phyloP scores from a whole-genome alignment of 2,113 vertebrate genomes.

The Misgurnus mizolepis region DNA sequence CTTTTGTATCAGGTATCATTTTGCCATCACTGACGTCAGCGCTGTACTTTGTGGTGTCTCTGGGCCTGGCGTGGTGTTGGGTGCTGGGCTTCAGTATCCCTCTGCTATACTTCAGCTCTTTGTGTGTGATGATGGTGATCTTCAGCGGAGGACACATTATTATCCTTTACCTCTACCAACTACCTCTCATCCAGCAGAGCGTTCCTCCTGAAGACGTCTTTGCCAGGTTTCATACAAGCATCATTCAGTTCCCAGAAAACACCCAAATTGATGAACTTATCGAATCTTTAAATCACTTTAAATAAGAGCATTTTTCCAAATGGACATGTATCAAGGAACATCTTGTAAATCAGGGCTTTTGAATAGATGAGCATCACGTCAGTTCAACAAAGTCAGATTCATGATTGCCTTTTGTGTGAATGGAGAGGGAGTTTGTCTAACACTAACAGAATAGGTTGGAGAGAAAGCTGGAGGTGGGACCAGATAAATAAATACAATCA shows the following conservation, averaged over 20 bases:
- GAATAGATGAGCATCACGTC: too few species aligned
- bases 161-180: slow-evolving; percentile 79
- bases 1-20: slow-evolving; percentile 69
- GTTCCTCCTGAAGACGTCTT: slow-evolving; percentile 74
- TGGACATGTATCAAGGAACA: too few species aligned
- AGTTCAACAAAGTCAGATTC: too few species aligned
- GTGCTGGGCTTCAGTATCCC: slow-evolving; percentile 68
- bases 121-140: slow-evolving; percentile 78
- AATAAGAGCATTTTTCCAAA: too few species aligned
- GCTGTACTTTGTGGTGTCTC: slow-evolving; percentile 76
- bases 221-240: slow-evolving; percentile 67
- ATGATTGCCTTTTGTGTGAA: too few species aligned
- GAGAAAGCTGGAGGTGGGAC: too few species aligned
- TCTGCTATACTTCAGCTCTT: slow-evolving; percentile 72
- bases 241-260: not conserved
- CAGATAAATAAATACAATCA: too few species aligned
- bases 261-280: not conserved
- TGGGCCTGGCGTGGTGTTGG: slow-evolving; percentile 81
- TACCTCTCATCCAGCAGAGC: slow-evolving; percentile 73
- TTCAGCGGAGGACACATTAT: slow-evolving; percentile 77
- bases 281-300: too few species aligned
- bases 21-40: slow-evolving; percentile 78
- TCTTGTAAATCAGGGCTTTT: too few species aligned
- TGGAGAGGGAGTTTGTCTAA: too few species aligned
- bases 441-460: too few species aligned